Percentiles rank a stretch among this genome's conserved stretches.
phyloP scores from a whole-genome alignment of 2,888 invertebrate species.

The Agrilus mali region DNA sequence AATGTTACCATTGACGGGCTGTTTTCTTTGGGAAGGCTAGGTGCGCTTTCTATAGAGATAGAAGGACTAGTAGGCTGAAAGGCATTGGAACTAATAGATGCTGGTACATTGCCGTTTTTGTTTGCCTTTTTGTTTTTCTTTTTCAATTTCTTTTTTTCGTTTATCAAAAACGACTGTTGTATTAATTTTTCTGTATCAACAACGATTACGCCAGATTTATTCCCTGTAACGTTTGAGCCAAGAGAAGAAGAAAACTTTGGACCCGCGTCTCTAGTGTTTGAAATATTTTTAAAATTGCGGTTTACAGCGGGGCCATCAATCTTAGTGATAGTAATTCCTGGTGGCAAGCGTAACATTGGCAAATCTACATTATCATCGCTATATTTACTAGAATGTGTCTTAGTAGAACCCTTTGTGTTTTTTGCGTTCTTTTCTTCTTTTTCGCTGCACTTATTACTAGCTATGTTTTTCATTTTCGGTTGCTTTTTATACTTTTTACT shows the following conservation, averaged over 20 bases:
- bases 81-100: too few species aligned
- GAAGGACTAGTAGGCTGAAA: conserved; percentile 16
- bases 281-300: conserved; percentile 19
- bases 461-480: not conserved
- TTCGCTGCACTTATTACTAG: conserved; percentile 3
- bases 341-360: conserved; percentile 29
- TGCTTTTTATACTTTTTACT: conserved; percentile 11
- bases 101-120: conserved; percentile 13
- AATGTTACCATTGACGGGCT: conserved; percentile 60
- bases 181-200: conserved; percentile 47
- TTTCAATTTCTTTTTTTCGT: conserved; percentile 36
- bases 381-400: conserved; percentile 8
- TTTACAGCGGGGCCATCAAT: conserved; percentile 32
- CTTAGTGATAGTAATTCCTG: conserved; percentile 37
- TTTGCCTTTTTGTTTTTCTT: conserved; percentile 40
- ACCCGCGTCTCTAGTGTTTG: conserved; percentile 19
- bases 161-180: conserved; percentile 24
- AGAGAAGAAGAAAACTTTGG: conserved; percentile 6
- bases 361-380: conserved; percentile 22
- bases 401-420: not conserved
- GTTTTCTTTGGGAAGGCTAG: not conserved
- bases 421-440: conserved; percentile 8
- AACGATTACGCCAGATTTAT: conserved; percentile 44
- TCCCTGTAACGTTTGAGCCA: conserved; percentile 24
- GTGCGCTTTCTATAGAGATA: not conserved